Evolutionary conservation across 92 coral and sea anemone genomes (phyloP).

Genomic region (Porites rus): DNA sequence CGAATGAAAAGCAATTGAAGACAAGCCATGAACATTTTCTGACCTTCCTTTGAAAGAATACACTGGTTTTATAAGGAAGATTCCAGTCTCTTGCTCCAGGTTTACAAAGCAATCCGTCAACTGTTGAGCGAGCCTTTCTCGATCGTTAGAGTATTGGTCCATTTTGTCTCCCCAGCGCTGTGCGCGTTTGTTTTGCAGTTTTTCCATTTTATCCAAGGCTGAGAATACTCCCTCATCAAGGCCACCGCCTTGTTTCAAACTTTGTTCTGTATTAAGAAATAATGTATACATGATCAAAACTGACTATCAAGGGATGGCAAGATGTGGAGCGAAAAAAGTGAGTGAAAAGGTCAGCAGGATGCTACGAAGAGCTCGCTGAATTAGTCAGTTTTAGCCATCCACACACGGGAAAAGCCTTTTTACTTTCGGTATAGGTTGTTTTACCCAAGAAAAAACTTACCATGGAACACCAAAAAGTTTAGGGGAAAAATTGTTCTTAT

Average conservation of each 20-base stretch:
- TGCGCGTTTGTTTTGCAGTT: conserved; percentile 85
- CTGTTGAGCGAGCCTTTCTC: conserved; percentile 77
- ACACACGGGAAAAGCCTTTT: no score
- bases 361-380: no score
- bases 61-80: conserved; percentile 96
- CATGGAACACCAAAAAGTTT: no score
- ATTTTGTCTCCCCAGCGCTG: conserved; percentile 91
- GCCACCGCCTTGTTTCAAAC: conserved; percentile 59
- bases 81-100: conserved; percentile 91
- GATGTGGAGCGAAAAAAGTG: neutral
- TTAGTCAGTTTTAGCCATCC: no score
- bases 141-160: conserved; percentile 74
- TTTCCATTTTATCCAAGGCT: conserved; percentile 88
- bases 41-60: conserved; percentile 88
- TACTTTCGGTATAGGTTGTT: no score
- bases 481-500: no score
- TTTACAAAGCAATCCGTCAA: conserved; percentile 85
- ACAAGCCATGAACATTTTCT: neutral
- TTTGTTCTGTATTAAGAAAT: conserved; percentile 64
- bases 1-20: neutral
- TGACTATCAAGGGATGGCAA: neutral
- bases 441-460: no score
- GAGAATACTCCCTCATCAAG: conserved; percentile 75
- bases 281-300: neutral
- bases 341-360: no score